Evolutionary conservation across 2,797 vertebrate genomes (phyloP).

Genomic region (Girardinus metallicus): DNA sequence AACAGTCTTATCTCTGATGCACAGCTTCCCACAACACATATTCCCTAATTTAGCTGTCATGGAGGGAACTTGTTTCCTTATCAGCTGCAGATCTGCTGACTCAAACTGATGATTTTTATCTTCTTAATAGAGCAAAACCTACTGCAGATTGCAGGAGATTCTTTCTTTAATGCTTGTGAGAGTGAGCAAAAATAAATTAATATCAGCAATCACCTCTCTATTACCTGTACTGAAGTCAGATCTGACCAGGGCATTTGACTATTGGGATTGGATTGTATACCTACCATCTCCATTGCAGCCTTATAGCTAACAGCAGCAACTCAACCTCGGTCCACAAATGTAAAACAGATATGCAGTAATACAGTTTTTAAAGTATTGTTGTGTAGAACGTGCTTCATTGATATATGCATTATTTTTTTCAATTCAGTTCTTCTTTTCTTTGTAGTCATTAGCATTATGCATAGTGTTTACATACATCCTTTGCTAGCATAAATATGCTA

Average conservation of each 20-base stretch:
- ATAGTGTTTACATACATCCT: background rate
- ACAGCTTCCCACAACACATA: background rate
- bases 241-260: background rate
- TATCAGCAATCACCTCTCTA: background rate
- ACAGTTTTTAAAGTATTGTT: background rate
- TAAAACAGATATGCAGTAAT: background rate
- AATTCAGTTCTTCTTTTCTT: background rate
- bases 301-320: background rate
- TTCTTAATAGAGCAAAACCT: background rate
- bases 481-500: background rate
- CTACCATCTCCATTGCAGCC: background rate
- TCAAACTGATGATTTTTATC: background rate
- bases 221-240: background rate
- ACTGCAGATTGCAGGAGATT: background rate
- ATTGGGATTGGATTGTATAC: background rate
- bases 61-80: background rate
- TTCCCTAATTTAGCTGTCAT: background rate
- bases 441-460: background rate
- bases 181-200: background rate
- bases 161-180: background rate
- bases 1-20: background rate
- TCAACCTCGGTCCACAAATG: background rate
- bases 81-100: background rate
- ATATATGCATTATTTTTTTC: background rate
- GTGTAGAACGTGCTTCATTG: background rate